Evolutionary conservation across 2,113 vertebrate species (phyloP).

Genomic region (Acanthochromis polyacanthus): DNA sequence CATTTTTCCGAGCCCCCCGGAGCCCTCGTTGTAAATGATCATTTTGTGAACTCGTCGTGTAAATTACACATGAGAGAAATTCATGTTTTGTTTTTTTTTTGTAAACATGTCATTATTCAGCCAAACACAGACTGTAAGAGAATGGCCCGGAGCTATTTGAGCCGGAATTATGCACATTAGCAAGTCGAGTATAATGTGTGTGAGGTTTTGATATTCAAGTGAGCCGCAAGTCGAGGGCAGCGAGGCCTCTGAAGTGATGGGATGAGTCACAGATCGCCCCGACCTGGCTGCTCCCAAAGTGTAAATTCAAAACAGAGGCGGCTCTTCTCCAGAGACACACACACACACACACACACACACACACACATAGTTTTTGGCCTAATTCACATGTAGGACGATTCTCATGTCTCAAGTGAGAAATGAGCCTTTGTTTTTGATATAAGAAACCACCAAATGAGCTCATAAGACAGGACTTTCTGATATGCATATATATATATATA

Average conservation of each 20-base stretch:
- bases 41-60: neutral
- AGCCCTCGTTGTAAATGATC: neutral
- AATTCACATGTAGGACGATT: constrained; percentile 35
- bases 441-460: constrained; percentile 34
- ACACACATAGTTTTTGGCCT: constrained; percentile 25
- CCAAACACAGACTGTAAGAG: neutral
- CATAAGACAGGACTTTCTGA: constrained; percentile 26
- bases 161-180: neutral
- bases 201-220: constrained; percentile 22
- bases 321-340: neutral
- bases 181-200: neutral
- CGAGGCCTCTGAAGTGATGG: constrained; percentile 18
- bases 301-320: constrained; percentile 26
- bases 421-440: constrained; percentile 31
- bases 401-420: constrained; percentile 54
- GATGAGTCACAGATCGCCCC: constrained; percentile 9
- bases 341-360: constrained; percentile 15
- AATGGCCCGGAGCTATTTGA: neutral
- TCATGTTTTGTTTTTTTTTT: neutral
- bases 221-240: constrained; percentile 4
- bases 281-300: constrained; percentile 12
- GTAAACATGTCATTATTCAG: neutral
- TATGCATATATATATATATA: constrained; percentile 10
- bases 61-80: constrained; percentile 1
- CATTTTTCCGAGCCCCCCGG: neutral